Evolutionary conservation across 2,797 vertebrate genomes (phyloP).

Genomic region (Pelodytes ibericus): DNA sequence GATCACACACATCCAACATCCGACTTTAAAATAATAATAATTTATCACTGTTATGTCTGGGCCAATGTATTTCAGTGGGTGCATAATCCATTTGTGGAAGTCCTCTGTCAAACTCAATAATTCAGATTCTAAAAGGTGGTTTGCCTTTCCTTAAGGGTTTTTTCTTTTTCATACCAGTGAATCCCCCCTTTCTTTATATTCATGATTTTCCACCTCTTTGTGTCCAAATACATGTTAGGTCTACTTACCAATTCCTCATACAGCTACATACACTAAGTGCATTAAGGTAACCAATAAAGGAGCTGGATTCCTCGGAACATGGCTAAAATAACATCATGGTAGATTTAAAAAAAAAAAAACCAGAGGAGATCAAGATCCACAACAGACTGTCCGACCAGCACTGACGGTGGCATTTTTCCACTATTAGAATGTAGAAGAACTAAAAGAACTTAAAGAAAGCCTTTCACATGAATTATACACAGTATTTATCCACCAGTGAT

Average conservation of each 20-base stretch:
- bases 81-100: constrained; percentile 47
- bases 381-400: not conserved
- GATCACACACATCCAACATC: constrained; percentile 18
- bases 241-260: constrained; percentile 5
- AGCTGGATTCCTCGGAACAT: not conserved
- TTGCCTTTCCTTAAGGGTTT: constrained; percentile 36
- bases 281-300: not conserved
- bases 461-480: no score
- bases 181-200: constrained; percentile 40
- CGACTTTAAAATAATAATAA: constrained; percentile 11
- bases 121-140: constrained; percentile 41
- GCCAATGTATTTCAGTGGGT: constrained; percentile 8
- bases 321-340: not conserved
- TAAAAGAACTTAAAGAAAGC: no score
- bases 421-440: no score
- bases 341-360: not conserved
- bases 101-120: constrained; percentile 50
- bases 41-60: constrained; percentile 39
- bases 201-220: constrained; percentile 48
- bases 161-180: constrained; percentile 7
- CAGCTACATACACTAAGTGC: not conserved
- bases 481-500: no score
- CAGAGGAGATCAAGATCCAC: not conserved
- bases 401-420: no score
- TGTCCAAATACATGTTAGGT: constrained; percentile 20